A percentile compares a stretch with the other conserved stretches of the same genome.
Evolutionary conservation across 2,797 vertebrate genomes (phyloP).

Genomic region (Fringilla coelebs): DNA sequence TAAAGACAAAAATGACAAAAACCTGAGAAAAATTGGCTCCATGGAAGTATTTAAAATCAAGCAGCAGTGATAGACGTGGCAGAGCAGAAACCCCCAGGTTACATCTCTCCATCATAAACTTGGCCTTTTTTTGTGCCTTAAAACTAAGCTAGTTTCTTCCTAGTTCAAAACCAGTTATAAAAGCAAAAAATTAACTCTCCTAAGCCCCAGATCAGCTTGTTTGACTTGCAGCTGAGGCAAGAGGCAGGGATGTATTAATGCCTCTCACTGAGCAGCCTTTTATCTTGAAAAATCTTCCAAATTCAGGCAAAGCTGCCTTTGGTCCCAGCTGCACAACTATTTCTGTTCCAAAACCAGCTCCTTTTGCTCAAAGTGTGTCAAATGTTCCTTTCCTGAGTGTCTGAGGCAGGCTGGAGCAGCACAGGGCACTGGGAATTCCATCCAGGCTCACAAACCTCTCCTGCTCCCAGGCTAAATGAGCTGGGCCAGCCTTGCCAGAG

Average conservation of each 20-base stretch:
- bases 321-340: background rate
- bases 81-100: background rate
- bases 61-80: background rate
- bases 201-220: background rate
- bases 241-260: background rate
- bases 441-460: background rate
- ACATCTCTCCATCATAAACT: background rate
- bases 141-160: background rate
- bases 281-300: background rate
- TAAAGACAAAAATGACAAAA: background rate
- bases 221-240: background rate
- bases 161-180: background rate
- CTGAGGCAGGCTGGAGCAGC: background rate
- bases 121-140: background rate
- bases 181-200: background rate
- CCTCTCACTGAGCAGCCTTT: background rate
- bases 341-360: background rate
- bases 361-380: background rate
- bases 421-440: background rate
- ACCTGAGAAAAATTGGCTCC: accelerated
- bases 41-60: background rate
- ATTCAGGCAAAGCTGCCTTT: background rate
- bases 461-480: background rate
- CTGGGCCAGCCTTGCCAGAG: accelerated
- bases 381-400: background rate